These are phyloP conservation scores for Labeo rohita DNA, from an alignment of 2,113 vertebrate species.

Conservation along the genomic window DNA sequence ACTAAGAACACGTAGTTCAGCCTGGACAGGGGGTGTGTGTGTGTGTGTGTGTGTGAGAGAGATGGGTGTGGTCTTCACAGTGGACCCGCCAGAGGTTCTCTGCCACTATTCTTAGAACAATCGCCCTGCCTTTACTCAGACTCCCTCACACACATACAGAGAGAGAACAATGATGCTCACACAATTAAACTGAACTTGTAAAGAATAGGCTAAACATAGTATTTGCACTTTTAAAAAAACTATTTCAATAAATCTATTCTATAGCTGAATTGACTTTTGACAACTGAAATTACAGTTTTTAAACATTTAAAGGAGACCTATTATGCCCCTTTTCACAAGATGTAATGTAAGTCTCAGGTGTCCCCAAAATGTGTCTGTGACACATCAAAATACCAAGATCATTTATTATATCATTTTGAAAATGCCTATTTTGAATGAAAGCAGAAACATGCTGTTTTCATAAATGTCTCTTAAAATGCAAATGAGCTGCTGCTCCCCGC, in stretches of 20 bases:
- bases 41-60: constrained; percentile 16
- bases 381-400: too few species aligned
- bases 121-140: constrained; percentile 37
- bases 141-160: not conserved
- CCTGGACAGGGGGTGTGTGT: constrained; percentile 39
- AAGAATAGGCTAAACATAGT: constrained; percentile 31
- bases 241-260: not conserved
- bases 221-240: not conserved
- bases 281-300: too few species aligned
- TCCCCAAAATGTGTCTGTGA: too few species aligned
- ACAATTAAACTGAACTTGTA: not conserved
- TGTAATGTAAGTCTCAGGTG: too few species aligned
- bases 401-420: too few species aligned
- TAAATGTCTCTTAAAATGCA: too few species aligned
- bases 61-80: constrained; percentile 71
- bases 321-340: too few species aligned
- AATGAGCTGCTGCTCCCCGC: too few species aligned
- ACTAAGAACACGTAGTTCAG: constrained; percentile 55
- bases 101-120: constrained; percentile 74
- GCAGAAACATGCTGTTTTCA: too few species aligned
- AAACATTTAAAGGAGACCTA: too few species aligned
- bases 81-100: constrained; percentile 63
- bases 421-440: too few species aligned
- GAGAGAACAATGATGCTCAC: not conserved
- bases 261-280: too few species aligned